Evolutionary conservation across 2,113 vertebrate genomes (phyloP).

Genomic region (Illadopsis cleaveri): DNA sequence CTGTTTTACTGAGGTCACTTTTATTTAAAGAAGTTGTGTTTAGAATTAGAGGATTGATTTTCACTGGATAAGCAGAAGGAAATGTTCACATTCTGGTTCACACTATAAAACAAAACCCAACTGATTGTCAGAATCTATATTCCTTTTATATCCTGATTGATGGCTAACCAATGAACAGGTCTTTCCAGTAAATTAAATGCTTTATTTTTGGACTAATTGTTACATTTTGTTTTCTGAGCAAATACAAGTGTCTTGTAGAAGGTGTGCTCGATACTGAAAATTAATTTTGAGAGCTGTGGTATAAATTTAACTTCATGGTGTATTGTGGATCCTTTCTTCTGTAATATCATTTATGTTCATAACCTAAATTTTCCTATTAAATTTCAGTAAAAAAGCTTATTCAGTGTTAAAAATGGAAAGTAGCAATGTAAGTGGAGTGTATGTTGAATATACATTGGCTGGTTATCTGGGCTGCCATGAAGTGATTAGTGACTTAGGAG

Average conservation of each 20-base stretch:
- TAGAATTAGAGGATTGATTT: neutral
- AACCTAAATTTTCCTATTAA: neutral
- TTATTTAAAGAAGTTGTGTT: neutral
- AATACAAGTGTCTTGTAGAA: neutral
- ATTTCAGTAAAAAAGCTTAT: conserved; percentile 11
- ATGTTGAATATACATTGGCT: conserved; percentile 38
- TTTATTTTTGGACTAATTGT: neutral
- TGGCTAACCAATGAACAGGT: neutral
- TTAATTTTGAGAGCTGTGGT: neutral
- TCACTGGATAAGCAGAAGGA: neutral
- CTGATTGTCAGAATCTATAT: neutral
- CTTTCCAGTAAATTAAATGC: neutral
- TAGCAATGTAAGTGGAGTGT: neutral
- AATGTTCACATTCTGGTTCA: neutral
- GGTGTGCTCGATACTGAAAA: neutral
- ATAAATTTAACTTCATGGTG: neutral
- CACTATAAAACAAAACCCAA: neutral
- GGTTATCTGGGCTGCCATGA: conserved; percentile 41
- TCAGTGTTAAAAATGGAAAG: conserved; percentile 12
- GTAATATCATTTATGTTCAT: neutral
- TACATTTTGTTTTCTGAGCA: neutral
- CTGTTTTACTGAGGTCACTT: neutral
- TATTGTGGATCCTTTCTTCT: neutral
- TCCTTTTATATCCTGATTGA: neutral
- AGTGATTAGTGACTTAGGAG: conserved; percentile 56